Percentiles rank a stretch among this genome's conserved stretches.
Conservation (phyloP, 2,113 vertebrate genomes). For the Panurus biarmicus region DNA sequence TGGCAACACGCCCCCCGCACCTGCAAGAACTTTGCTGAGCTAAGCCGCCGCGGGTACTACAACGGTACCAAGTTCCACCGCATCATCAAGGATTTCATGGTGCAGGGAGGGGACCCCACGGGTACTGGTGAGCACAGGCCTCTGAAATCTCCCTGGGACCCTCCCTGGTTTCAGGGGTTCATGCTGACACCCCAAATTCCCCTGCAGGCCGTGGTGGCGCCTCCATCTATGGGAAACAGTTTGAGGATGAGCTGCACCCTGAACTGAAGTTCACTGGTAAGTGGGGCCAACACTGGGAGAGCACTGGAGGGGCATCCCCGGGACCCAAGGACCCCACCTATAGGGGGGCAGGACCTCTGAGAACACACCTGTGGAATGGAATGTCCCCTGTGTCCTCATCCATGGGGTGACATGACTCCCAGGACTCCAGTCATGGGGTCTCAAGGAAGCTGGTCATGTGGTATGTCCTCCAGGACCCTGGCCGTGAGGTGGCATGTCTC, state of each 20-base stretch:
- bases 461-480: not conserved
- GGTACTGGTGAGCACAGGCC: conserved; percentile 77
- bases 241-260: conserved; percentile 88
- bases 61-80: conserved; percentile 91
- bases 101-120: conserved; percentile 93
- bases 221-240: conserved; percentile 94
- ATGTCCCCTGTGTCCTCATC: not conserved
- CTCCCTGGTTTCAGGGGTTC: not conserved
- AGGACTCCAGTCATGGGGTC: not conserved
- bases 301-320: not conserved
- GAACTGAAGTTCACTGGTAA: conserved; percentile 93
- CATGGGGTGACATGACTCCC: not conserved
- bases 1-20: conserved; percentile 91
- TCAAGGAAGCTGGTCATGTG: not conserved
- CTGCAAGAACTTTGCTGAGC: conserved; percentile 91
- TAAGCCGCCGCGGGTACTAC: conserved; percentile 88
- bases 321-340: not conserved
- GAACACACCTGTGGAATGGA: not conserved
- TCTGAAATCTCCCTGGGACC: not conserved
- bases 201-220: conserved; percentile 86
- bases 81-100: conserved; percentile 95
- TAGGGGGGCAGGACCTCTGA: not conserved
- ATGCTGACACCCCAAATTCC: fast-evolving
- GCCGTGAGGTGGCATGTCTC: not conserved
- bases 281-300: not conserved